Evolutionary conservation across 2,113 vertebrate species (phyloP), one percentile per base, ranked within the genome.

Genomic region (Pogona vitticeps): DNA sequence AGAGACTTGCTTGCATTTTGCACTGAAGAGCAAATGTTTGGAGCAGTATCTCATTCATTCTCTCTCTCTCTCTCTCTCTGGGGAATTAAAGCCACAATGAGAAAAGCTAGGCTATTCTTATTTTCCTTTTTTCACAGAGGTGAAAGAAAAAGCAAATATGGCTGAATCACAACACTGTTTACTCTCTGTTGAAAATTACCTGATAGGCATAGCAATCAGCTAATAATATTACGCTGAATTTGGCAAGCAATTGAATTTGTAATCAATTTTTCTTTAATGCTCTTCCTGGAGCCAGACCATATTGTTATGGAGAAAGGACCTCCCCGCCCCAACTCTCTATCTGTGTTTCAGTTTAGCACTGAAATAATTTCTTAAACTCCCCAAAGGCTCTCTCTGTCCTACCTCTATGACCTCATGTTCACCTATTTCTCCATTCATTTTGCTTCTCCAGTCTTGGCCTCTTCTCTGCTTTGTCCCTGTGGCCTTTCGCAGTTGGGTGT

Each of bases 381-480:
- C 83, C 67, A 89, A 83, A 10, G 14, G 89, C 10, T 52, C 59
- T 61, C 56, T 82, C 79, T 86, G 82, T 31, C 76, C 58, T 46
- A 36, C n/a, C 15, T 76, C 84, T 88, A 80, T 90, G 40, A 89
- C 18, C 73, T 88, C 33, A 79, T 52, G 36, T 77, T 91, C 20
- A 91, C 36, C 78, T 89, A 36, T 84, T 90, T 79, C 40, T 80
- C 81, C 21, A 31, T 21, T 88, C n/a, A 33, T 10, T 67, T 14
- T 46, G 79, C 73, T 83, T 70, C 56, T 91, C 84, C 68, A 86
- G 58, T 17, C 36, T 36, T 88, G 63, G 7, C 38, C 8, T 89
- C 68, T 80, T 72, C 68, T 92, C 80, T 77, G 26, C 87, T 85
- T 90, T 75, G 38, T 80, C 80, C 83, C 81, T 58, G 12, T 76